Evolutionary conservation across 2,888 invertebrate species (phyloP), one percentile per base, ranked within the genome.

Genomic region (Ophion slaviceki): DNA sequence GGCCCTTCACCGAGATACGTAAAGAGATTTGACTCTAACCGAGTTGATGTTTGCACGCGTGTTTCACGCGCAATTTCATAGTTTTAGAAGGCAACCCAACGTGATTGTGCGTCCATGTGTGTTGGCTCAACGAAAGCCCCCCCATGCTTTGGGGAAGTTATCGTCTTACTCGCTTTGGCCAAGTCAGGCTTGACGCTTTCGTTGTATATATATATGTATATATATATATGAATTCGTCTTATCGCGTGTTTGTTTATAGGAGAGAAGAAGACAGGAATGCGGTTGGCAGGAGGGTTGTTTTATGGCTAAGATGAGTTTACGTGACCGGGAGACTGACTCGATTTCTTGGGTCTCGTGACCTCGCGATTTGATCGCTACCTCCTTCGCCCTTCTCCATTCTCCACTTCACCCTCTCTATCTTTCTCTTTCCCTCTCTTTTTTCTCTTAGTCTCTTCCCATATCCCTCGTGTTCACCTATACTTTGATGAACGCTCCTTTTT

Each of bases 241-340:
- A 74, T 80, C 68, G 81, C 67, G 57, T 71, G 45, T 79, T 45
- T 67, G 67, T 74, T 45, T 45, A 75, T 62, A 32, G 24, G 67
- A 40, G 76, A 70, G 78, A 68, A 71, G 53, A 66, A 59, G 84
- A 57, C 32, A 57, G 59, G 14, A 20, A 20, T 47, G 53, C 20
- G 67, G 57, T 20, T 45, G 82, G 81, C 79, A 84, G 86, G 85
- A 89, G 85, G 87, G 85, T 88, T 90, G 89, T 87, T 87, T 87
- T 87, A 88, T 79, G 86, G 84, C 84, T 70, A 81, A 92, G 92
- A 93, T 92, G 93, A 91, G 91, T 89, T 91, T 92, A 93, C 93
- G 93, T 93, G 93, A 93, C 92, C 92, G 90, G 93, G 72, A 74
- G 82, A 77, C 76, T 84, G 87, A 80, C 84, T 84, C 53, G 81